Evolutionary conservation across 2,888 invertebrate species (phyloP).

Genomic region (Dasypogon diadema): DNA sequence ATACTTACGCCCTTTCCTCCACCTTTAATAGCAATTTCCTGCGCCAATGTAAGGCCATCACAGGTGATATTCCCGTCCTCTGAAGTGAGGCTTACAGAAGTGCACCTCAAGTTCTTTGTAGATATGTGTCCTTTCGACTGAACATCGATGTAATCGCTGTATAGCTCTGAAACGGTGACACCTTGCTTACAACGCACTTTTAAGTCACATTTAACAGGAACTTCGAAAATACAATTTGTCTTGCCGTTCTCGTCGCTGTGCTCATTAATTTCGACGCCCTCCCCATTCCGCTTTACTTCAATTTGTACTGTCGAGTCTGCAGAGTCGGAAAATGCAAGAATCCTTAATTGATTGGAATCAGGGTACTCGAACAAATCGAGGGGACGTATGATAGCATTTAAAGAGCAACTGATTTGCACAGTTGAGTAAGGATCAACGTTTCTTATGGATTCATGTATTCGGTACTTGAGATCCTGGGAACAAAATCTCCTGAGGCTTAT

Average conservation of each 20-base stretch:
- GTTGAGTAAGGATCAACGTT: conserved; percentile 53
- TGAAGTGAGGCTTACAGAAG: conserved; percentile 60
- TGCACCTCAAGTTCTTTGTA: conserved; percentile 63
- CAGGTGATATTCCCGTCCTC: conserved; percentile 63
- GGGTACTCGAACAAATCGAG: conserved; percentile 56
- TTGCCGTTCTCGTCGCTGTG: neutral
- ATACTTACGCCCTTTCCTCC: conserved; percentile 59
- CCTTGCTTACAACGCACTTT: conserved; percentile 59
- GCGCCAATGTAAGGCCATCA: conserved; percentile 62
- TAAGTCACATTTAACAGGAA: conserved; percentile 64
- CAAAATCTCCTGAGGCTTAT: neutral
- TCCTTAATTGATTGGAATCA: conserved; percentile 52
- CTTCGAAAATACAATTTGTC: conserved; percentile 59
- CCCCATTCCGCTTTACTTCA: conserved; percentile 33
- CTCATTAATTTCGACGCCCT: conserved; percentile 35
- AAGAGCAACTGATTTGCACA: conserved; percentile 52
- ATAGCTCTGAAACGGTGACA: conserved; percentile 61
- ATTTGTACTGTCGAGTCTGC: conserved; percentile 9
- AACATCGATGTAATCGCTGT: conserved; percentile 61
- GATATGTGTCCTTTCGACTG: conserved; percentile 59
- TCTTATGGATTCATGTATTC: conserved; percentile 43
- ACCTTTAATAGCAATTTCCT: conserved; percentile 61
- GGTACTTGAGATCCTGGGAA: neutral
- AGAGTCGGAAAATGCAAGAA: neutral
- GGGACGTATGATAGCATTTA: conserved; percentile 49